Evolutionary conservation across 2,797 vertebrate species (phyloP), one percentile per base, ranked within the genome.

Genomic region (Halcyon smyrnensis): DNA sequence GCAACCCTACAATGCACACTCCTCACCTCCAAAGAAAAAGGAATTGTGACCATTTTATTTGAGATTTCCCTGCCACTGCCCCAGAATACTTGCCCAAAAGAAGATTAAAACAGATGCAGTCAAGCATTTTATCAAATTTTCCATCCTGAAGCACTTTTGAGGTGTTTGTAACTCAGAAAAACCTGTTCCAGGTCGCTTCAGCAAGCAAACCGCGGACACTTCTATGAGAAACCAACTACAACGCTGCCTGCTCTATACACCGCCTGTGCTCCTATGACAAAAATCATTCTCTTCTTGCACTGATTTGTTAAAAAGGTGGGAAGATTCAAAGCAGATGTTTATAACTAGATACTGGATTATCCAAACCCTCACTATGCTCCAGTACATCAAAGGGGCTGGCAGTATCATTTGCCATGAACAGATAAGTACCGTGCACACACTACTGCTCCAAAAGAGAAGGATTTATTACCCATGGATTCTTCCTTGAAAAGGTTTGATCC

Each of bases 171-270:
- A 57, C 39, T 69, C 34, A 15, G 54, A 32, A 37, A 85, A 45
- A 89, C n/a, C 63, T 23, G 63, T 8, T 84, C 63, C 5, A 1
- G 36, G 28, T 34, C 69, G 68, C 17, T 54, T 54, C 30, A 54
- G 53, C 54, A 69, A 83, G 45, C 3, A 2, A 90, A 74, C 48
- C 48, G 30, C 20, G 30, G 28, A 76, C 21, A 3, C n/a, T 67
- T 45, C 28, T 41, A 23, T 36, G 65, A 87, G 63, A 69, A 71
- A 62, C 16, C 21, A 74, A 53, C 56, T 54, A 36, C 36, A 36
- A 23, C 0, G 0, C 15, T 3, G 4, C 37, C 45, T 0, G 0
- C 39, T 45, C 16, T 12, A 20, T 46, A 60, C 5, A 4, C 15
- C 1, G 1, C 53, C 34, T 30, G 27, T 10, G 73, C 74, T 91